Evolutionary conservation across 2,888 invertebrate species (phyloP), one percentile per base, ranked within the genome.

Genomic region (Tinea pellionella): DNA sequence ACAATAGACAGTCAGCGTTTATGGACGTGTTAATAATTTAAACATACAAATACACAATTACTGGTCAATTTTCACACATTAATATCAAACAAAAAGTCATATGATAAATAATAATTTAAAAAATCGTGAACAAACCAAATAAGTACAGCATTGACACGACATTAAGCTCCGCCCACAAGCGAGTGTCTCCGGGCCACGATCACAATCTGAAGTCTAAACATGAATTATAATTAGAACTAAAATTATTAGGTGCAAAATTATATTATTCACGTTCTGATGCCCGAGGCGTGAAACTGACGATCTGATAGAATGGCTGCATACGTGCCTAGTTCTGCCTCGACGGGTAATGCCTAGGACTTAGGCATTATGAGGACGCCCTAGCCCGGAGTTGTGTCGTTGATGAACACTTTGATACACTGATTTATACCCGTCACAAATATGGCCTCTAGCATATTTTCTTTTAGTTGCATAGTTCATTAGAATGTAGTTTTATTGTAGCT

Each of bases 201-300:
- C 29, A 59, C 24, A 59, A 42, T 43, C 42, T 59, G 18, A 42
- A 57, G 15, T 63, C 64, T 61, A 53, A 61, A 66, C 67, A 64
- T 60, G 71, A 78, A 75, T 75, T 74, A 75, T 82, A 82, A 83
- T 82, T 84, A 78, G 73, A 70, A 68, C 72, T 69, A 70, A 81
- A 85, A 84, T 85, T 81, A 82, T 81, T 77, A 81, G 78, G 83
- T 83, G 82, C 73, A 78, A 81, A 78, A 69, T 73, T 73, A 73
- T 73, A 74, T 72, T 76, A 75, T 72, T 69, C 60, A 42, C 42
- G 15, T 43, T 41, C 11, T 41, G 24, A 30, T 24, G 75, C 77
- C 66, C 63, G 68, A 64, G 71, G 71, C 69, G 66, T 61, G 64
- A 62, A 55, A 65, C 63, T 63, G 59, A 61, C 62, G 65, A 84